These are phyloP conservation scores for Synergus japonicus DNA, from an alignment of 2,888 invertebrate genomes.

Conservation along the genomic window DNA sequence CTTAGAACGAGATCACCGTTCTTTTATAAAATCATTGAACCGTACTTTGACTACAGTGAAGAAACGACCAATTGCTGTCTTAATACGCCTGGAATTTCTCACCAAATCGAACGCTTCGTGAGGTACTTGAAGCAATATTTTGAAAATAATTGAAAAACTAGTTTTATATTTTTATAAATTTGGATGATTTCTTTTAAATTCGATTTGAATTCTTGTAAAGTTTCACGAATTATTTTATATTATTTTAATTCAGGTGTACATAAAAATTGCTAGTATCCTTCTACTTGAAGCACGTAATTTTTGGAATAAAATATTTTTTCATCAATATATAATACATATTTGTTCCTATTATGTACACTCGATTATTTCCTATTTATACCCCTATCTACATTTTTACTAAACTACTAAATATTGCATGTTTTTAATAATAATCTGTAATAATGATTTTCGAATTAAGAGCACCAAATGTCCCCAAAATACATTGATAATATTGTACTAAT, in stretches of 20 bases:
- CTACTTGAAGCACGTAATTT: background rate
- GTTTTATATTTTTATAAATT: background rate
- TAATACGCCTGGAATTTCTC: slow-evolving; percentile 80
- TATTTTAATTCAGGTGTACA: too few species aligned
- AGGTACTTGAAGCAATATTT: slow-evolving; percentile 67
- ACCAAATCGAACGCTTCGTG: slow-evolving; percentile 74
- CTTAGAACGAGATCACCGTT: slow-evolving; percentile 80
- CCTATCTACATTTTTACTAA: background rate
- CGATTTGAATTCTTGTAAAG: background rate
- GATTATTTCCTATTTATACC: too few species aligned
- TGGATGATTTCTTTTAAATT: too few species aligned
- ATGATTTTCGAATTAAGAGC: background rate
- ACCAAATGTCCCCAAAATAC: background rate
- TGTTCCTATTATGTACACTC: too few species aligned
- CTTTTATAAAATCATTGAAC: slow-evolving; percentile 80
- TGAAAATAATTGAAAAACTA: background rate
- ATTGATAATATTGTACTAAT: background rate
- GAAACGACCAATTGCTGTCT: slow-evolving; percentile 78
- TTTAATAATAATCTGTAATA: background rate
- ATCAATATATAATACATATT: too few species aligned
- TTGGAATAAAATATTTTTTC: too few species aligned
- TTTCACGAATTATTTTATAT: background rate
- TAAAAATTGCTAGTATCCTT: background rate
- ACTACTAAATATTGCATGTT: background rate
- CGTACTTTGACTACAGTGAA: slow-evolving; percentile 79